Base-by-base conservation (phyloP, 1,140 invertebrate species). In the Zeugodacus cucurbitae region DNA sequence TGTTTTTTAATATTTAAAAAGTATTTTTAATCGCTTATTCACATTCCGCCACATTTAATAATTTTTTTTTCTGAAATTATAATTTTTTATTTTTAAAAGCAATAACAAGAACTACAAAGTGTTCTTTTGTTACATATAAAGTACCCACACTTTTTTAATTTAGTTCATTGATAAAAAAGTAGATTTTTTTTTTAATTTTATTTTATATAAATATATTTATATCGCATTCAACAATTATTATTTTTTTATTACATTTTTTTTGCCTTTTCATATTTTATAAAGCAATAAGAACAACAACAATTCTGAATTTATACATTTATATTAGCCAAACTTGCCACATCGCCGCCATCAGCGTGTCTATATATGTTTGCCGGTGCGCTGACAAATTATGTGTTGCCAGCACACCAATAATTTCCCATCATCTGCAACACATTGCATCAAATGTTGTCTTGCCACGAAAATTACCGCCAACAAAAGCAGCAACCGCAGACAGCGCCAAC, bases 331-430 rank as follows among this genome's bases (percentile, higher is more conserved):
- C 17, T 11, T 54, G 41, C 37, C 34, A 17, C 17, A 17, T 22
- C 41, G 22, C 6, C n/a, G 7, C 37, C 74, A 44, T 41, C 2
- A 48, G 48, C n/a, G n/a, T 67, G 7, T 22, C n/a, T n/a, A 3
- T 26, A 32, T 67, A 67, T 67, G 32, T 8, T 34, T 34, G 64
- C 14, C 64, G 32, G 32, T 32, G 34, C 20, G 26, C 78, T 54
- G 78, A 85, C 78, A 85, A 85, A 86, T 86, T 58, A 86, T 86
- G 82, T 58, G 82, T 57, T 86, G 29, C 82, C 14, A 8, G 44
- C 26, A 34, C 82, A 86, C 44, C 82, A 86, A 86, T 86, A 86
- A 86, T 86, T 86, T 86, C 48, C 26, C 82, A 86, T 86, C 82
- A 86, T 57, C 48, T 57, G 44, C 82, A 74, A 74, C 37, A 74